These are phyloP conservation scores for Lissonota sp. DNA, from an alignment of 2,888 invertebrate species.

Conservation along the genomic window DNA sequence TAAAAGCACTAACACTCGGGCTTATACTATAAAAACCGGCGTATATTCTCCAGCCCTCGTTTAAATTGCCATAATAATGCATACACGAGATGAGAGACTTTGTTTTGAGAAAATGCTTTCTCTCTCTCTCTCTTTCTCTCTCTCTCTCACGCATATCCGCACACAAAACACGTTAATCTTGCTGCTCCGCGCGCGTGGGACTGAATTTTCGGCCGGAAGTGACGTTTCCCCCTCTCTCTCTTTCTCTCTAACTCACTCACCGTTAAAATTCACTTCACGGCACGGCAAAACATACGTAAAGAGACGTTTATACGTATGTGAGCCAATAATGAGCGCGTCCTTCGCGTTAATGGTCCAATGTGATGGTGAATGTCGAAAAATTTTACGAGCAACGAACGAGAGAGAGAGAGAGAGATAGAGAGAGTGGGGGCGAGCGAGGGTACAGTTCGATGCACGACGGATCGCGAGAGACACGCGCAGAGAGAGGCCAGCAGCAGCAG, in stretches of 20 bases:
- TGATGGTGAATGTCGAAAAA: no score
- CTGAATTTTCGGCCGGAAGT: slow-evolving; percentile 35
- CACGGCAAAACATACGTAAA: not conserved
- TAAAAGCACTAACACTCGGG: no score
- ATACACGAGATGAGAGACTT: no score
- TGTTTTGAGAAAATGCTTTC: no score
- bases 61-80: no score
- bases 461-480: not conserved
- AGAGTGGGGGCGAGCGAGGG: slow-evolving; percentile 5
- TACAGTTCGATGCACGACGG: not conserved
- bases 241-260: no score
- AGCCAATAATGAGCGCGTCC: not conserved
- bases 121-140: no score
- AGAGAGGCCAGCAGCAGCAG: no score
- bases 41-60: no score
- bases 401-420: slow-evolving; percentile 12
- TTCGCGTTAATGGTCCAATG: no score
- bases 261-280: not conserved
- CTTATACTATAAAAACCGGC: no score
- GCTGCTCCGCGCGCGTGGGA: not conserved
- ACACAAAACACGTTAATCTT: not conserved
- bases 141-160: not conserved
- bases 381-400: not conserved
- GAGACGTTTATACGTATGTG: not conserved
- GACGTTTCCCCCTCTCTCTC: not conserved